Percentiles rank a stretch among this genome's conserved stretches.
phyloP scores from a whole-genome alignment of 1,140 invertebrate genomes.

The Drosophila ficusphila region DNA sequence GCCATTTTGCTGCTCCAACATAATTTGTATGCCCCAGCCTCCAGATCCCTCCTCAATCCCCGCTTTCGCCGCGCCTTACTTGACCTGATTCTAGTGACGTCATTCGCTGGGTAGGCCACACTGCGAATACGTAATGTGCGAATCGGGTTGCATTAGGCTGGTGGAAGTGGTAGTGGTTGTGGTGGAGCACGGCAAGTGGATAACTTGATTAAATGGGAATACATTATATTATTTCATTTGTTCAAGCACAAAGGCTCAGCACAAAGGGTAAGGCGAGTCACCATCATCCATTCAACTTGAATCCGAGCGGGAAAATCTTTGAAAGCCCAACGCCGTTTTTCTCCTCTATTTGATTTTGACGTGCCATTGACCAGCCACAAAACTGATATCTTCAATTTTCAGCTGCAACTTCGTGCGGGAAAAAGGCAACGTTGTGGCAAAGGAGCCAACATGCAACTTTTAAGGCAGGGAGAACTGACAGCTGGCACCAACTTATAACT shows the following conservation, averaged over 20 bases:
- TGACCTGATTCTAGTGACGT: slow-evolving; percentile 78
- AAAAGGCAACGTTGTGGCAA: background rate
- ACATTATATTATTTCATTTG: slow-evolving; percentile 20
- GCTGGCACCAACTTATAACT: slow-evolving; percentile 78
- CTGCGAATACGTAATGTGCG: slow-evolving; percentile 52
- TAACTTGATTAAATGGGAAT: slow-evolving; percentile 43
- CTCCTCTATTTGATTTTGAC: slow-evolving; percentile 8
- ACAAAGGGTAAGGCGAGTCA: slow-evolving; percentile 5
- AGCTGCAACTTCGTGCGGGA: slow-evolving; percentile 31
- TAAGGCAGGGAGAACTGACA: slow-evolving; percentile 64
- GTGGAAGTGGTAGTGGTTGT: background rate
- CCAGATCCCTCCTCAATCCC: background rate
- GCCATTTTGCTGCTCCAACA: slow-evolving; percentile 68
- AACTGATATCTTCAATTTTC: slow-evolving; percentile 47
- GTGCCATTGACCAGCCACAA: slow-evolving; percentile 27
- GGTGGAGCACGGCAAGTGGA: slow-evolving; percentile 13
- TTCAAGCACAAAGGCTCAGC: slow-evolving; percentile 7
- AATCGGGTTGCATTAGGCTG: slow-evolving; percentile 37
- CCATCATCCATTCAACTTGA: background rate
- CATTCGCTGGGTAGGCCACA: slow-evolving; percentile 52
- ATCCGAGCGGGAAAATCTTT: background rate
- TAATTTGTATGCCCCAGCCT: slow-evolving; percentile 50
- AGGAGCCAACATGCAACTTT: slow-evolving; percentile 53
- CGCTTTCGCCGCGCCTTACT: slow-evolving; percentile 5
- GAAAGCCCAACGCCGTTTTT: background rate